Evolutionary conservation across 2,888 invertebrate genomes (phyloP), one percentile per base, ranked within the genome.

Genomic region (Orchesellides sinensis): DNA sequence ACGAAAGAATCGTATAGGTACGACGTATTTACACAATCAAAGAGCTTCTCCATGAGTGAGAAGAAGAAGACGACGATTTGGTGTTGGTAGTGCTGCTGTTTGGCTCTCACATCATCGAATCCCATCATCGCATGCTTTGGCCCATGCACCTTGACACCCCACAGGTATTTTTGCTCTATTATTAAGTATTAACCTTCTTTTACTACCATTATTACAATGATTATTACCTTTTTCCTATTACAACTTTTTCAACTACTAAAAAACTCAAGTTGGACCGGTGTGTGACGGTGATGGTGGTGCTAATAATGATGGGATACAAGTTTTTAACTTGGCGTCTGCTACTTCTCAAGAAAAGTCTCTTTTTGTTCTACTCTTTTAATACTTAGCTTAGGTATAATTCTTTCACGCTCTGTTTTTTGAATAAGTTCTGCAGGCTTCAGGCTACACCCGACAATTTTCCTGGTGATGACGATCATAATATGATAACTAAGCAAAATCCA

Each of bases 111-210:
- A 47, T 47, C 5, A 35, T 32, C 10, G 32, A 10, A 32, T 32
- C 6, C 6, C 32, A 40, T 40, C 40, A 54, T 54, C 29, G 59
- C 59, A 29, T 59, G 59, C 59, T 29, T 29, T 45, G 17, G 45
- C 56, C 56, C 56, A 56, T 78, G 61, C 69, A 77, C 66, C 69
- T 69, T 80, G 72, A 73, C 80, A 73, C 80, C 72, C 80, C 80
- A 73, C 72, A 80, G 66, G 66, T 80, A 80, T 63, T 80, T 80
- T 72, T 29, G 35, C 72, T 80, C 72, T 80, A 66, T 80, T 80
- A 80, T 72, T 80, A 80, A 72, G 79, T 80, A 72, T 80, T 80
- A 80, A 72, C 79, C 79, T 77, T 65, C 79, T 72, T 78, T 78
- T 61, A 61, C 79, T 65, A 52, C 59, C 56, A 47, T 80, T 72